Evolutionary conservation across 2,797 vertebrate species (phyloP).

Genomic region (Stomatorhinus walkeri): DNA sequence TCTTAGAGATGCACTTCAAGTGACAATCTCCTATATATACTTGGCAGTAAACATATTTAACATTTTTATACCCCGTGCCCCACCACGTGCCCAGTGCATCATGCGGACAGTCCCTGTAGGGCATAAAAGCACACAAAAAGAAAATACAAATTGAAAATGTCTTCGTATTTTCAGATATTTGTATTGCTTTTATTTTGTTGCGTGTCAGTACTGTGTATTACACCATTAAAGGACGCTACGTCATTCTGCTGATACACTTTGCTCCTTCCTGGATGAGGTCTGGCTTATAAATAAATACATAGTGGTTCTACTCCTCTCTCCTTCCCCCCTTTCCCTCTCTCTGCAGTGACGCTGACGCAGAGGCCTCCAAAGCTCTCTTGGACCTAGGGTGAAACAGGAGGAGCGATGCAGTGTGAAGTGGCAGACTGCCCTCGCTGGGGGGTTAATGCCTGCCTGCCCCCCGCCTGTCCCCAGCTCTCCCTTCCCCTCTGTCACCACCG

Average conservation of each 20-base stretch:
- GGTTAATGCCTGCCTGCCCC: slow-evolving; percentile 1
- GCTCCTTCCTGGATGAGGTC: not conserved
- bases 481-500: slow-evolving; percentile 25
- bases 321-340: not conserved
- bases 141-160: not conserved
- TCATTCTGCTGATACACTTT: not conserved
- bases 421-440: slow-evolving; percentile 17
- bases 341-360: not conserved
- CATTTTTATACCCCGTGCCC: not conserved
- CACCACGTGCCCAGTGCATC: not conserved
- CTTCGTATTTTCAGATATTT: not conserved
- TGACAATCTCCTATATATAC: not conserved
- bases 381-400: not conserved
- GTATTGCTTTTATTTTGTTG: not conserved
- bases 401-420: slow-evolving; percentile 24
- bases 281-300: not conserved
- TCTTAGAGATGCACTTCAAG: not conserved
- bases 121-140: not conserved
- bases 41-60: not conserved
- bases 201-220: not conserved
- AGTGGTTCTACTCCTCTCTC: not conserved
- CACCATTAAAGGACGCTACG: not conserved
- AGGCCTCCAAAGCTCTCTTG: not conserved
- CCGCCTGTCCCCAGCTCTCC: not conserved
- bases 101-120: not conserved